Percentiles rank a stretch among this genome's conserved stretches.
Evolutionary conservation across 1,140 invertebrate species (phyloP).

Genomic region (Calosoma granatense): DNA sequence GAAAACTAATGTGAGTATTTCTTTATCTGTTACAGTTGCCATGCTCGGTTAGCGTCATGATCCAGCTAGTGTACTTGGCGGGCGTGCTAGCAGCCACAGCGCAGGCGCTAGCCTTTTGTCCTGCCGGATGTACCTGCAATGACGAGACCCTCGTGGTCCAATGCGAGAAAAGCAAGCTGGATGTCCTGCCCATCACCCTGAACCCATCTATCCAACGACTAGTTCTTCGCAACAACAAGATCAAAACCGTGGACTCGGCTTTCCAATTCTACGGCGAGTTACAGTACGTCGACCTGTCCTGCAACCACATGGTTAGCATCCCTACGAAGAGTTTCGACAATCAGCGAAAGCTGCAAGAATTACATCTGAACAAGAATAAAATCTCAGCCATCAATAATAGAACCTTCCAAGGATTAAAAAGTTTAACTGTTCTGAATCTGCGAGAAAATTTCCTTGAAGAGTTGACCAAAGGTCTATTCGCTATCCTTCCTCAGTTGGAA

Average conservation of each 20-base stretch:
- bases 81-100: constrained; percentile 29
- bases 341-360: constrained; percentile 68
- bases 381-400: constrained; percentile 66
- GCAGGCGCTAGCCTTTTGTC: constrained; percentile 44
- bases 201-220: constrained; percentile 80
- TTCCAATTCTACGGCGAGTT: constrained; percentile 80
- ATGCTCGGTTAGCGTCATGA: constrained; percentile 19
- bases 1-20: too few species aligned
- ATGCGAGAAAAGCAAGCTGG: constrained; percentile 72
- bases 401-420: constrained; percentile 67
- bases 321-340: constrained; percentile 65
- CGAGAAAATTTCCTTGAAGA: constrained; percentile 73
- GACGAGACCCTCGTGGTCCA: constrained; percentile 80
- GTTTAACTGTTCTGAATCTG: constrained; percentile 68
- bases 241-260: constrained; percentile 75
- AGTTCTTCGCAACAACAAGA: constrained; percentile 72
- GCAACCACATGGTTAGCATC: constrained; percentile 71
- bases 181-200: constrained; percentile 81
- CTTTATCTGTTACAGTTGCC: constrained; percentile 35
- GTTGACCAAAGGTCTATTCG: constrained; percentile 64
- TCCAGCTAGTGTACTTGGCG: constrained; percentile 26
- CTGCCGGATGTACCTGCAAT: constrained; percentile 71
- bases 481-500: constrained; percentile 61
- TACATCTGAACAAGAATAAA: constrained; percentile 77
- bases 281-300: constrained; percentile 71